Conservation (phyloP, 2,888 invertebrate species). For the Hyalella azteca region DNA sequence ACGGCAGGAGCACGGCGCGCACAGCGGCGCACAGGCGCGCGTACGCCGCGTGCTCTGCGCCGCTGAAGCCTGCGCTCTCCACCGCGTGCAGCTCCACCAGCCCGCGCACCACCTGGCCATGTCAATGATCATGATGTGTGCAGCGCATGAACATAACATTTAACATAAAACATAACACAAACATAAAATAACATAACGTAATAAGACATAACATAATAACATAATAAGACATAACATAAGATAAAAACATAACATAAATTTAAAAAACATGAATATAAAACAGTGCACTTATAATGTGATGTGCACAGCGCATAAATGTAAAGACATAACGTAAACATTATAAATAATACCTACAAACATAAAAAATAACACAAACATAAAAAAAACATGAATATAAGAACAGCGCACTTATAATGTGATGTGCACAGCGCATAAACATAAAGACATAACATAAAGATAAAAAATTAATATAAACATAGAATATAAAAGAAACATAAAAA, state of each 20-base stretch:
- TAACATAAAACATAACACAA: background rate
- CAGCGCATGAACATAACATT: background rate
- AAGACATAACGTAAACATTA: too few species aligned
- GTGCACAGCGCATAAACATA: background rate
- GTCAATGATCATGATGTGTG: background rate
- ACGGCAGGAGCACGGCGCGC: constrained; percentile 47
- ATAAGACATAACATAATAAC: background rate
- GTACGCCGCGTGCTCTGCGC: constrained; percentile 45
- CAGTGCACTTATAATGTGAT: background rate
- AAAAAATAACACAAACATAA: background rate
- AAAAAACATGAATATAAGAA: background rate
- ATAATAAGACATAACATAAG: background rate
- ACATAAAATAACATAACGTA: background rate
- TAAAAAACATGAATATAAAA: background rate
- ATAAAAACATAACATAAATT: background rate
- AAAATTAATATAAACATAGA: too few species aligned
- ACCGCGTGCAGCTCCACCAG: constrained; percentile 51
- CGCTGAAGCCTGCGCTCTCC: constrained; percentile 55
- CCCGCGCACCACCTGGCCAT: constrained; percentile 47
- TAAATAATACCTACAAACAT: too few species aligned
- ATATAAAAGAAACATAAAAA: background rate
- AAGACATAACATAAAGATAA: too few species aligned
- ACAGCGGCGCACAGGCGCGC: constrained; percentile 51
- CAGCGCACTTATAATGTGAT: background rate
- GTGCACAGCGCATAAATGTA: background rate